A percentile compares a stretch with the other conserved stretches of the same genome.
These are phyloP conservation scores for Syngnathus typhle DNA, from an alignment of 2,113 vertebrate genomes.

Conservation along the genomic window DNA sequence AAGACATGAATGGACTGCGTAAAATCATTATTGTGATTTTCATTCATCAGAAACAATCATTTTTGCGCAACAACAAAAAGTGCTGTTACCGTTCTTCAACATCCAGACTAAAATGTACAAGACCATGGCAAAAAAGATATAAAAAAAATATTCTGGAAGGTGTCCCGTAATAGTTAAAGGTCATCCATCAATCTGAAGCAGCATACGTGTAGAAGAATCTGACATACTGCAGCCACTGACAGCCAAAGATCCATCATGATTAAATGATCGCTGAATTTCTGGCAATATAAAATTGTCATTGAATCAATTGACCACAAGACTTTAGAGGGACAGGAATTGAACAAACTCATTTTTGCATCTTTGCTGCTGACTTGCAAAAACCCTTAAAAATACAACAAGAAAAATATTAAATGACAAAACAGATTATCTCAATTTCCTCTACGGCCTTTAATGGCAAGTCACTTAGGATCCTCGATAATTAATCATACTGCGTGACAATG, in stretches of 20 bases:
- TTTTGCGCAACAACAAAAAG: background rate
- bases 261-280: conserved; percentile 59
- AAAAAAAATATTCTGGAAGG: conserved; percentile 21
- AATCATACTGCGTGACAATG: conserved; percentile 7
- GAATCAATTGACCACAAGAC: conserved; percentile 52
- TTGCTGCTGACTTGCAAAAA: conserved; percentile 49
- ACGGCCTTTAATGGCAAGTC: conserved; percentile 27
- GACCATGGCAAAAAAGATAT: background rate
- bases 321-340: conserved; percentile 39
- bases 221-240: conserved; percentile 45
- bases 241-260: conserved; percentile 65
- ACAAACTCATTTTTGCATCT: conserved; percentile 38
- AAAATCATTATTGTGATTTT: conserved; percentile 17
- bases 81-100: background rate
- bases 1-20: conserved; percentile 11
- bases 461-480: conserved; percentile 31
- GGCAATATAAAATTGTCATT: conserved; percentile 49
- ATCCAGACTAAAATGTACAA: conserved; percentile 1
- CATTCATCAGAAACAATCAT: conserved; percentile 22
- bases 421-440: conserved; percentile 30
- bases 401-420: conserved; percentile 8
- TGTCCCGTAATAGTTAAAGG: conserved; percentile 32
- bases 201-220: conserved; percentile 34
- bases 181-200: conserved; percentile 50
- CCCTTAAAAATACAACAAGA: background rate